Conservation (phyloP, 92 coral and sea anemone genomes). For the Umimayanthus kanabou region DNA sequence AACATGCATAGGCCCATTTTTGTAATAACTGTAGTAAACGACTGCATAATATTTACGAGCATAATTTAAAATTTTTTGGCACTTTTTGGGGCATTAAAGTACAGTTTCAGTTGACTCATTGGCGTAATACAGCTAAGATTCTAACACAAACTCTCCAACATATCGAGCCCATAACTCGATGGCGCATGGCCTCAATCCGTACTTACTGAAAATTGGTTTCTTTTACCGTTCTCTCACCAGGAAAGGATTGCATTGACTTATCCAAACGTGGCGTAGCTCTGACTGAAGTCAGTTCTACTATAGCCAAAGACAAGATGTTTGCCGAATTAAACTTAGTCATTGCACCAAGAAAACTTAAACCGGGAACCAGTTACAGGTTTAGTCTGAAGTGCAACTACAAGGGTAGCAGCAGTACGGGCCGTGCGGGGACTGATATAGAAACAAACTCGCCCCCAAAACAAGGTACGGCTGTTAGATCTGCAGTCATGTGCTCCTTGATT, state of each 20-base stretch:
- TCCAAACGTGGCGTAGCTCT: not conserved
- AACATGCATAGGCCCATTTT: no score
- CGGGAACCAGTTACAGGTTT: slow-evolving; percentile 8
- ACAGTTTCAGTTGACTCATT: no score
- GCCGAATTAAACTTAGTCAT: not conserved
- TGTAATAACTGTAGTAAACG: no score
- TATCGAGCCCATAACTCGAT: no score
- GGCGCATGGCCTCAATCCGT: not conserved
- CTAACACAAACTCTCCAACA: no score
- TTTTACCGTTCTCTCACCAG: not conserved
- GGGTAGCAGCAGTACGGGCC: not conserved
- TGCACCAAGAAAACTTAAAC: not conserved
- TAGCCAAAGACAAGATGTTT: not conserved
- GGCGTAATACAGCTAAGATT: no score
- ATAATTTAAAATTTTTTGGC: no score
- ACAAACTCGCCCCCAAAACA: slow-evolving; percentile 18
- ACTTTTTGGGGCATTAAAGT: no score
- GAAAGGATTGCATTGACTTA: slow-evolving; percentile 9
- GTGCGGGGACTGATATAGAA: not conserved
- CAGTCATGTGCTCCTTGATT: no score
- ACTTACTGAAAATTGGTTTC: not conserved
- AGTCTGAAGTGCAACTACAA: not conserved
- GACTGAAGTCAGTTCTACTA: not conserved
- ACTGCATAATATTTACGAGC: no score
- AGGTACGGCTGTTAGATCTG: not conserved